Base-by-base conservation (phyloP, 2,113 vertebrate genomes). In the Hyaena hyaena region DNA sequence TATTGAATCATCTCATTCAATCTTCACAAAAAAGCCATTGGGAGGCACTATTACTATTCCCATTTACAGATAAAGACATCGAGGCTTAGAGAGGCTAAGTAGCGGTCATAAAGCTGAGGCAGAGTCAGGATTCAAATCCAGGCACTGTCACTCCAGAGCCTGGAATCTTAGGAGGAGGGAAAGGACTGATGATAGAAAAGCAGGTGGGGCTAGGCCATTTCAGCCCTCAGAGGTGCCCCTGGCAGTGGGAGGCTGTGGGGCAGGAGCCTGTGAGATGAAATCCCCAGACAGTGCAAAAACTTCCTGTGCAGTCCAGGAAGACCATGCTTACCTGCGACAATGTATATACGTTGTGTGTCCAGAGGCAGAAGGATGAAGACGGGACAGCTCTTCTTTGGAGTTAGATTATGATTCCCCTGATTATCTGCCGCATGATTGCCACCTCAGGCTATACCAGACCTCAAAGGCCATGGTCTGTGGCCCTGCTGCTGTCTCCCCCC, bases 341-440 rank as follows among this genome's bases (percentile, higher is more conserved):
- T 24, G 33, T 19, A 16, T 14, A 35, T 14, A 35, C 1, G 4
- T 0, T 24, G 4, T 65, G 39, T 82, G 94, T 96, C 8, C 35
- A 61, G 39, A 63, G 45, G 17, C 11, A 71, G 79, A 45, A 85
- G 7, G 8, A 76, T 83, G 26, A 87, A 50, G 48, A 48, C 5
- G 19, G 53, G 19, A 21, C 35, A 43, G 16, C 28, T 23, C 53
- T 81, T 68, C 12, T 55, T 61, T 0, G 0, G 31, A 55, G 9
- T 71, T 77, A 92, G 84, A 31, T 71, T 45, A 14, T 73, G 53
- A 17, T 24, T 50, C n/a, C 50, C 15, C 15, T 1, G 14, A 39
- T 43, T 43, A 55, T 6, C 4, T 39, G 71, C 2, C 16, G 43
- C 21, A 7, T 1, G 35, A 33, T 33, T 1, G 0, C 16, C 2